Conservation (phyloP, 2,113 vertebrate species). For the Heteronetta atricapilla region DNA sequence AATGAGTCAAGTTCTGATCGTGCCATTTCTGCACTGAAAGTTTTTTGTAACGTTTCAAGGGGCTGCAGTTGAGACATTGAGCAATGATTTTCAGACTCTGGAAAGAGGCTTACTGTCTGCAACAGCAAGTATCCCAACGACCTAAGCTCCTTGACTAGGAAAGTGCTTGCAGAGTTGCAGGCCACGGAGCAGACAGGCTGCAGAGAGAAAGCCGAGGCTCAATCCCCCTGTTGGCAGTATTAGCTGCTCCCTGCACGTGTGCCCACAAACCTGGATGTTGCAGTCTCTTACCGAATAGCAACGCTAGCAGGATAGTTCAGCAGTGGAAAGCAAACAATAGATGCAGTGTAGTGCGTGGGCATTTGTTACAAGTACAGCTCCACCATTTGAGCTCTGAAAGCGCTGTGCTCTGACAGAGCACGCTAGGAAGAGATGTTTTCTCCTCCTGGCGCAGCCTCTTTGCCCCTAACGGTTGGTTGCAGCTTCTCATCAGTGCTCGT, state of each 20-base stretch:
- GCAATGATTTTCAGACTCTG: background rate
- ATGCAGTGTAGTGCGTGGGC: background rate
- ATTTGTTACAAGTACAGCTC: background rate
- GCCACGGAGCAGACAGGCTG: background rate
- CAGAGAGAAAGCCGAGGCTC: background rate
- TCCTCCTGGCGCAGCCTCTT: background rate
- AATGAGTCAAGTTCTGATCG: background rate
- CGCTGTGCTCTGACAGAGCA: accelerated
- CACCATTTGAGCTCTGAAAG: background rate
- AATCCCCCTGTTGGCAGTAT: accelerated
- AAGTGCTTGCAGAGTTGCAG: background rate
- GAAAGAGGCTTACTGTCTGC: background rate
- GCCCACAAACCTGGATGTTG: background rate
- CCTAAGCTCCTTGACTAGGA: background rate
- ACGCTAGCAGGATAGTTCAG: background rate
- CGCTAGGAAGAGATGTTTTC: background rate
- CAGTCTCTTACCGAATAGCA: background rate
- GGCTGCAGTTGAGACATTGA: background rate
- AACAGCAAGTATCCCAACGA: accelerated
- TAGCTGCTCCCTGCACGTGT: background rate
- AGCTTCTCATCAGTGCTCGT: background rate
- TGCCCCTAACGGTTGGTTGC: background rate
- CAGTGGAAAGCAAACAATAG: background rate
- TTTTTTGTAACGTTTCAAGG: background rate
- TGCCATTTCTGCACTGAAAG: background rate